Evolutionary conservation across 1,140 invertebrate species (phyloP).

Genomic region (Scaptodrosophila lebanonensis): DNA sequence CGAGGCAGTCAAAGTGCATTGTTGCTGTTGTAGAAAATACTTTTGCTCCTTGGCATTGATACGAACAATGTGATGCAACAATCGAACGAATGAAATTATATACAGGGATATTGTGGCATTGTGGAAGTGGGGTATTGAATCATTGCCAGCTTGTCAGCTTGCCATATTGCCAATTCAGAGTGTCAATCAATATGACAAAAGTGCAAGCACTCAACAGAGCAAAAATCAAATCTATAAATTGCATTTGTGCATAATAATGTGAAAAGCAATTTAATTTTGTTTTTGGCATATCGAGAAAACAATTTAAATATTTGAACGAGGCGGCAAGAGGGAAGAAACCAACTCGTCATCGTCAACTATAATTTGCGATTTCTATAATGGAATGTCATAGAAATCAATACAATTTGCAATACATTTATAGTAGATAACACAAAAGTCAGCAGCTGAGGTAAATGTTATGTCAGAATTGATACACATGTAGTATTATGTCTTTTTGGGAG

Average conservation of each 20-base stretch:
- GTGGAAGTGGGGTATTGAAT: no score
- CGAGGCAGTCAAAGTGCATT: slow-evolving; percentile 19
- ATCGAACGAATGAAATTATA: no score
- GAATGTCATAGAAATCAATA: no score
- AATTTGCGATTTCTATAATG: no score
- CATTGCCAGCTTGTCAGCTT: slow-evolving; percentile 22
- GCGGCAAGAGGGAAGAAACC: no score
- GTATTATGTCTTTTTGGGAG: no score
- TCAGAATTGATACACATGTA: no score
- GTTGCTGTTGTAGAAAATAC: neutral
- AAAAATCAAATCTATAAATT: slow-evolving; percentile 65
- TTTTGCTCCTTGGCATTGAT: slow-evolving; percentile 12
- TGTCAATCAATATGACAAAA: slow-evolving; percentile 67
- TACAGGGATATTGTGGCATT: no score
- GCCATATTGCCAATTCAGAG: slow-evolving; percentile 52
- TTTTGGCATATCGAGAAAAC: slow-evolving; percentile 41
- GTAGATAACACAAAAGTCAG: no score
- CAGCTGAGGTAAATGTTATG: no score
- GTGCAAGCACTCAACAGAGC: slow-evolving; percentile 26
- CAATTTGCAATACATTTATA: no score
- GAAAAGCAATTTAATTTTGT: slow-evolving; percentile 45
- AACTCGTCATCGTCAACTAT: no score
- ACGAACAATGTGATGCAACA: slow-evolving; percentile 16
- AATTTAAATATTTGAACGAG: slow-evolving; percentile 48
- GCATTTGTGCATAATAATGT: slow-evolving; percentile 44